Conservation (phyloP, 37 sponge, comb jelly and placozoan genomes). For the Hexactinellida sp. region DNA sequence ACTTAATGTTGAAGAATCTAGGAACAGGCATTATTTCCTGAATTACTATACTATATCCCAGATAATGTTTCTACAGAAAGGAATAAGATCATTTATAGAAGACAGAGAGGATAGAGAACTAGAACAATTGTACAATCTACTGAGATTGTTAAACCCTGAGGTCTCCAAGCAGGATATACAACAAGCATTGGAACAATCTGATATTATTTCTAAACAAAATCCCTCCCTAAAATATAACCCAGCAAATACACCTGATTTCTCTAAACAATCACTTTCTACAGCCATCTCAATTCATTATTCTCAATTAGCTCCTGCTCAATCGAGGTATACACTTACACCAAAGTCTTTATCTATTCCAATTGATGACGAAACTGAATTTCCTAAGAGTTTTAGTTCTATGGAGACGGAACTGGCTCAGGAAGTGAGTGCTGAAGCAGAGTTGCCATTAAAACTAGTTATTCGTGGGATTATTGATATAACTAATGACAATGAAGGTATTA, state of each 20-base stretch:
- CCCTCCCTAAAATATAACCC: background rate
- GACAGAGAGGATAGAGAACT: background rate
- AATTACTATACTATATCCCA: background rate
- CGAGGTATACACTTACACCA: background rate
- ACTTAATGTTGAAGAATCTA: background rate
- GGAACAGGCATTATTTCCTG: background rate
- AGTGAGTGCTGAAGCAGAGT: background rate
- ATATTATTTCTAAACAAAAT: background rate
- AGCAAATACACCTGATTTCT: background rate
- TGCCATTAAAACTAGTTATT: background rate
- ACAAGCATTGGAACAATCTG: background rate
- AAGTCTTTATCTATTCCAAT: background rate
- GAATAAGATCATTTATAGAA: background rate
- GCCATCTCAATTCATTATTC: background rate
- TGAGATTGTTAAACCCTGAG: background rate
- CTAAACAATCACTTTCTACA: background rate
- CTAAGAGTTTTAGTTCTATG: background rate
- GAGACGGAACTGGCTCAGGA: background rate
- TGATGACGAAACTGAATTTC: background rate
- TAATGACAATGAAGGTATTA: background rate
- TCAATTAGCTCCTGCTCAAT: background rate
- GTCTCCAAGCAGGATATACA: background rate
- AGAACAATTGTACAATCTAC: background rate
- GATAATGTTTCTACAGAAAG: background rate
- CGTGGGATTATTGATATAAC: background rate